Evolutionary conservation across 2,797 vertebrate species (phyloP), one percentile per base, ranked within the genome.

Genomic region (Chaetodon trifasciatus): DNA sequence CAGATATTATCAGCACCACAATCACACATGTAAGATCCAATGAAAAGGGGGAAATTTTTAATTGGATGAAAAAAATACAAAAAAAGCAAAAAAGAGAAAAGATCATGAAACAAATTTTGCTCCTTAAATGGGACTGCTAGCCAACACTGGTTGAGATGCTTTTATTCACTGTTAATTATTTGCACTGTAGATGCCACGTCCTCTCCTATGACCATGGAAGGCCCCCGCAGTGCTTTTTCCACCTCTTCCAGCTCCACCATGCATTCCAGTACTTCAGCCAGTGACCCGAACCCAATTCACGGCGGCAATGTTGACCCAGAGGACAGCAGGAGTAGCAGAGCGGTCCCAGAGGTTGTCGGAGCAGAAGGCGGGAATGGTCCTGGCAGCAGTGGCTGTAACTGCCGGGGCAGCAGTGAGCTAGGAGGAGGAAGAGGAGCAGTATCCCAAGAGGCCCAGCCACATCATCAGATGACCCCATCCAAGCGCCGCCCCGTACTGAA

Each of bases 221-320:
- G 97, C 97, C 97, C 96, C 96, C 96, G 97, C 97, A 98, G 96
- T 97, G 97, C 97, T 97, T 97, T 97, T 97, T 95, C 97, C 96
- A 97, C 96, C 96, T 97, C 96, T 96, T 97, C 97, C 97, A 97
- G 97, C 95, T 97, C 97, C 95, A 95, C 94, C 96, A 96, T 96
- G 95, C 97, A 96, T 96, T 95, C 95, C 92, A 97, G 96, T 96
- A 93, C 96, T 95, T 96, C 96, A 95, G 92, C 96, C 94, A 95
- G 94, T 94, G 98, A 98, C 93, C 96, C 96, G 95, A 96, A 96
- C 92, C 93, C 95, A 92, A 96, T 94, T 94, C 96, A 96, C 92
- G 94, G 96, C 91, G 93, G 94, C 94, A 95, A 94, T 96, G 96
- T 94, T 89, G 95, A 97, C 92, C 94, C 96, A 83, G 97, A 96